Evolutionary conservation across 64 coral and sea anemone species (phyloP).

Genomic region (Stylophora pistillata): DNA sequence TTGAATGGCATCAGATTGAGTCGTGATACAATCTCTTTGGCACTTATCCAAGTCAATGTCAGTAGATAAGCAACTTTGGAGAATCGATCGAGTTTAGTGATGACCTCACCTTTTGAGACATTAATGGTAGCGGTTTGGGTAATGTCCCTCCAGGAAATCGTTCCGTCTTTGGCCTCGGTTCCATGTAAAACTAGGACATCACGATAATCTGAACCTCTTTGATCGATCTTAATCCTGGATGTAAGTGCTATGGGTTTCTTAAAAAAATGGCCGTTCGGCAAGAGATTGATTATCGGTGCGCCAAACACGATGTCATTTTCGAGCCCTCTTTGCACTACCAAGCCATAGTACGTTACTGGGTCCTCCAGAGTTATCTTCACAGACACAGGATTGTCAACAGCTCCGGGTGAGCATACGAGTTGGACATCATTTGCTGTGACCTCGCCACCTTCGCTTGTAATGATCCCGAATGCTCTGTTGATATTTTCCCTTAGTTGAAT

Average conservation of each 20-base stretch:
- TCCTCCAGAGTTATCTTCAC: constrained; percentile 10
- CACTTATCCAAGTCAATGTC: not conserved
- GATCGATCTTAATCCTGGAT: not conserved
- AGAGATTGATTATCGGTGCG: constrained; percentile 9
- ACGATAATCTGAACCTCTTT: not conserved
- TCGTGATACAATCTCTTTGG: constrained; percentile 31
- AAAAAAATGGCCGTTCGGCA: constrained; percentile 27
- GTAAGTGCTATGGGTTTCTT: not conserved
- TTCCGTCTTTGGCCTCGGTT: not conserved
- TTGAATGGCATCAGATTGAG: constrained; percentile 1
- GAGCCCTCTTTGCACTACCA: not conserved
- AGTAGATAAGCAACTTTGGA: not conserved
- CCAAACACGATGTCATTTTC: constrained; percentile 23
- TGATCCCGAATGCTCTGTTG: not conserved
- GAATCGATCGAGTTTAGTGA: not conserved
- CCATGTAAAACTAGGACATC: constrained; percentile 31
- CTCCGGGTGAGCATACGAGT: not conserved
- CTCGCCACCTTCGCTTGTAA: constrained; percentile 2
- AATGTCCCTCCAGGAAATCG: constrained; percentile 17
- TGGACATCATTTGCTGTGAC: not conserved
- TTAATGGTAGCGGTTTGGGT: not conserved
- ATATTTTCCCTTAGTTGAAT: not conserved
- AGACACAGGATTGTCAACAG: constrained; percentile 3
- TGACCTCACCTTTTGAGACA: not conserved
- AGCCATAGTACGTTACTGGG: constrained; percentile 8